Conservation (phyloP, 2,797 vertebrate species). For the Pogoniulus pusillus region DNA sequence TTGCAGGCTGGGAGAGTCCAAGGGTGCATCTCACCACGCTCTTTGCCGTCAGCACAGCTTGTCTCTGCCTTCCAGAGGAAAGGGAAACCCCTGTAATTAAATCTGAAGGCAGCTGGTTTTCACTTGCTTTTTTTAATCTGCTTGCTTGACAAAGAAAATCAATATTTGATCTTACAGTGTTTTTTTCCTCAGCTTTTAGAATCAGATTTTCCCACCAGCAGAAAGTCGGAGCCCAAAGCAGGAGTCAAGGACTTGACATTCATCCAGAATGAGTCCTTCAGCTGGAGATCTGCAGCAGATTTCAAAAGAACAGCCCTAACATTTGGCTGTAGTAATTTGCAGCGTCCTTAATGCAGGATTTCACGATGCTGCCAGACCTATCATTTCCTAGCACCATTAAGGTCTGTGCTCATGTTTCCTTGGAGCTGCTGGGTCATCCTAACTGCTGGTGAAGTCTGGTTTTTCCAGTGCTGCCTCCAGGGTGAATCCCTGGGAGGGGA, state of each 20-base stretch:
- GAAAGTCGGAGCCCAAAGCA: slow-evolving; percentile 19
- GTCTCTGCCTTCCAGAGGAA: not conserved
- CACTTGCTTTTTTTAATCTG: not conserved
- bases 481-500: not conserved
- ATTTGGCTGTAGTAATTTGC: slow-evolving; percentile 4
- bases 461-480: not conserved
- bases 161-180: not conserved
- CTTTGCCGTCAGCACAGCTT: not conserved
- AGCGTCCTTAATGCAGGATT: not conserved
- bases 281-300: not conserved
- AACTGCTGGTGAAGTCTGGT: not conserved
- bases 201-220: not conserved
- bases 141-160: not conserved
- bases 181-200: slow-evolving; percentile 13
- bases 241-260: not conserved
- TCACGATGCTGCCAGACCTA: not conserved
- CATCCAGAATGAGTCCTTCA: not conserved
- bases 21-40: not conserved
- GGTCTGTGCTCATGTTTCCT: not conserved
- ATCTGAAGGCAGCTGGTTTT: slow-evolving; percentile 28
- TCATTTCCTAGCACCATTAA: slow-evolving; percentile 20
- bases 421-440: not conserved
- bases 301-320: not conserved
- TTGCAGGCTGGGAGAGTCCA: not conserved
- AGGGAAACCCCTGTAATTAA: slow-evolving; percentile 15